Base-by-base conservation (phyloP, 2,113 vertebrate species). In the Loxodonta africana region DNA sequence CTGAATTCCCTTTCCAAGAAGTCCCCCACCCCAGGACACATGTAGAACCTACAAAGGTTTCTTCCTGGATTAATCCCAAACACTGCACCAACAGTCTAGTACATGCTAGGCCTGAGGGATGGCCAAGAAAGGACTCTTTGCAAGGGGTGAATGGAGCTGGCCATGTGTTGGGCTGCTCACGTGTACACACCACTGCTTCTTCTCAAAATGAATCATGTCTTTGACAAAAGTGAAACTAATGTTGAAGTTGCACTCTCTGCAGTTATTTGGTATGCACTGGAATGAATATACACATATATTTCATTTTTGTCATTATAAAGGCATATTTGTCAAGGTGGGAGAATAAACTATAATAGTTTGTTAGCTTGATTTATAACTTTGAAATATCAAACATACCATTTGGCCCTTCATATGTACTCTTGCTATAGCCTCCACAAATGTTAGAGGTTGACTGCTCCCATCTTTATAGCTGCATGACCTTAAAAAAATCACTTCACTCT, bases 311-410 rank as follows among this genome's bases (percentile, higher is more conserved):
- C 51, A 77, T 53, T 84, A 9, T 3, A 15, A 69, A 37, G 23
- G 44, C 46, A 9, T 74, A 80, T 60, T 53, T 89, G 73, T 76
- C 90, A 63, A 62, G 17, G 48, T 18, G 21, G 73, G 33, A 94
- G 10, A 62, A 78, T 53, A 87, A 48, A 51, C 67, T 80, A 7
- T 30, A 90, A 60, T 18, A 41, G 20, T n/a, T 67, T 95, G 30
- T 37, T 95, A 80, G 60, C 91, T 96, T 95, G 62, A 86, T 25
- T 86, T 89, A 41, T 71, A 65, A 73, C 37, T 57, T 92, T 77
- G 46, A 94, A 86, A 28, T 73, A 57, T 60, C 23, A n/a, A 67
- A 74, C 25, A 69, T 18, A 82, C 4, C 10, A 6, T 33, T 6
- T 53, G 11, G 48, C 9, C 44, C 65, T 63, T n/a, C 51, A 21